Conservation (phyloP, 2,888 invertebrate species). For the Vandiemenella viatica region DNA sequence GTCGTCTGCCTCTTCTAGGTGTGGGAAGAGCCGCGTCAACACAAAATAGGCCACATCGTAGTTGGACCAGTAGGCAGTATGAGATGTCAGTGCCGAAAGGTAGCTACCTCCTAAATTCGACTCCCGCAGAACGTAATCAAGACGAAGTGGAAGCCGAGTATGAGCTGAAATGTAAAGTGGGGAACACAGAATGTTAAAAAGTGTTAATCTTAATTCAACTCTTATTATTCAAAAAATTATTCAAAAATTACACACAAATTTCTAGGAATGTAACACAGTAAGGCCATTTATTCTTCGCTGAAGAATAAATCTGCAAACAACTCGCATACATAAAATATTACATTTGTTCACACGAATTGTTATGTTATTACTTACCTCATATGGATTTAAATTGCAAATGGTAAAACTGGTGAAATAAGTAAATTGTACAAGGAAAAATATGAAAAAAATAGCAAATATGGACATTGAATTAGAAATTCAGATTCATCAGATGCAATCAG, state of each 20-base stretch:
- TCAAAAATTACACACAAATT: background rate
- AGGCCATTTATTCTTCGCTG: no score
- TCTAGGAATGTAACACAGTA: no score
- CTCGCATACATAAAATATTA: no score
- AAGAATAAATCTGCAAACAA: no score
- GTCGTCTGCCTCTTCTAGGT: slow-evolving; percentile 27
- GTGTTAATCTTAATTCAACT: background rate
- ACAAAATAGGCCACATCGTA: slow-evolving; percentile 47
- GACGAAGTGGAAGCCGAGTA: slow-evolving; percentile 37
- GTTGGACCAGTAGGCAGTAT: slow-evolving; percentile 48
- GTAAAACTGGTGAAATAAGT: no score
- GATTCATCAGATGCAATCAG: no score
- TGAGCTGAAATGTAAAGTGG: slow-evolving; percentile 11
- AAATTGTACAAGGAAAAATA: no score
- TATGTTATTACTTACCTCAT: no score
- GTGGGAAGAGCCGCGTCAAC: slow-evolving; percentile 34
- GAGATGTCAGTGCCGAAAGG: slow-evolving; percentile 42
- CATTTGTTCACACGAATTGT: no score
- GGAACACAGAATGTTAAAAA: background rate
- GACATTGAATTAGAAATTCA: no score
- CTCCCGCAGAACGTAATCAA: slow-evolving; percentile 43
- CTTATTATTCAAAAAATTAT: background rate
- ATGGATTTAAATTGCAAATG: no score
- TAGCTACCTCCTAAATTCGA: slow-evolving; percentile 37
- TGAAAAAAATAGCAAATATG: no score